phyloP scores from a whole-genome alignment of 2,888 invertebrate genomes.

The Trachelus stipa region DNA sequence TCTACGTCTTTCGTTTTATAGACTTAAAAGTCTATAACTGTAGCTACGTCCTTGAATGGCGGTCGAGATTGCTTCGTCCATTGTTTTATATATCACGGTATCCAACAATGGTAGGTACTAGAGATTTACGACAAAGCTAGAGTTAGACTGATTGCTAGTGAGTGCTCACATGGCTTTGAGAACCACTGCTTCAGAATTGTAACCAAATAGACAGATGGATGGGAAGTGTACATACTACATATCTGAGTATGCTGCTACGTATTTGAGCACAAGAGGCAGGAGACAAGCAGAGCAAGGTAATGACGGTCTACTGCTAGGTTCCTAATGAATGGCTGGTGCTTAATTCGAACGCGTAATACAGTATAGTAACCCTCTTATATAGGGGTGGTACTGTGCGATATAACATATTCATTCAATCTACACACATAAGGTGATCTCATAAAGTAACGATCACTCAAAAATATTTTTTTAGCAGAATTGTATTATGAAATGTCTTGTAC shows the following conservation, averaged over 20 bases:
- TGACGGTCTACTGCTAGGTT: conserved; percentile 34
- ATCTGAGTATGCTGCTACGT: too few species aligned
- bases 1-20: too few species aligned
- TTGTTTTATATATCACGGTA: neutral
- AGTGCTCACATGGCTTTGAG: neutral
- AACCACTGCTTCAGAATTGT: too few species aligned
- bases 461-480: too few species aligned
- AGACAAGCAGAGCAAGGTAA: neutral
- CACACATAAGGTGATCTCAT: too few species aligned
- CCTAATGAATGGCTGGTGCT: conserved; percentile 40
- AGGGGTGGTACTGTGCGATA: too few species aligned
- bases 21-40: too few species aligned
- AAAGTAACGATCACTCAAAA: too few species aligned
- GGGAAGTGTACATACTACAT: neutral
- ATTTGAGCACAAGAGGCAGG: neutral
- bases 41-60: neutral
- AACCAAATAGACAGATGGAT: neutral
- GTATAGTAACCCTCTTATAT: neutral
- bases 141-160: neutral
- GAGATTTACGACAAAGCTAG: neutral
- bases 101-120: neutral
- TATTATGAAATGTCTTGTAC: too few species aligned
- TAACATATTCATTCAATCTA: too few species aligned
- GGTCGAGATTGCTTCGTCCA: neutral
- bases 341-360: conserved; percentile 36